Percentiles rank a stretch among this genome's conserved stretches.
phyloP scores from a whole-genome alignment of 2,113 vertebrate genomes.

The Atractosteus spatula region DNA sequence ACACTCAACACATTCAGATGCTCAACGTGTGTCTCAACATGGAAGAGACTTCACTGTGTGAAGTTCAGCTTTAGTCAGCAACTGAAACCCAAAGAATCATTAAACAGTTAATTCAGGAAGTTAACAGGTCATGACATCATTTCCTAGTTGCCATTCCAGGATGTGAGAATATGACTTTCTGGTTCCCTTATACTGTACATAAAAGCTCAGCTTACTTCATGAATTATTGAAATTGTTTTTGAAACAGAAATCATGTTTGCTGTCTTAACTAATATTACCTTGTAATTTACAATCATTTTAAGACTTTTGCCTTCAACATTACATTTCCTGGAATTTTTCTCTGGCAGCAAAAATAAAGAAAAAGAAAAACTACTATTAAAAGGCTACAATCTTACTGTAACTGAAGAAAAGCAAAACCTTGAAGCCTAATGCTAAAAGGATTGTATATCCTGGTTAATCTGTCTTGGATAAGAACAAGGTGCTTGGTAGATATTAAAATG shows the following conservation, averaged over 20 bases:
- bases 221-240: no score
- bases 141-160: conserved; percentile 60
- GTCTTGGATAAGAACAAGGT: no score
- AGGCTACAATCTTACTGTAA: no score
- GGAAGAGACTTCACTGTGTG: neutral
- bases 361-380: no score
- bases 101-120: conserved; percentile 72
- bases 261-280: no score
- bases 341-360: no score
- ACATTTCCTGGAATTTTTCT: no score
- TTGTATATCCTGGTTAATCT: neutral
- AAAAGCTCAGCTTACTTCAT: conserved; percentile 17
- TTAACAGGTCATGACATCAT: conserved; percentile 66
- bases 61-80: conserved; percentile 32
- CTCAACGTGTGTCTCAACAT: no score
- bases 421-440: neutral
- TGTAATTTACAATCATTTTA: no score
- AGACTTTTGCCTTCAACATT: no score
- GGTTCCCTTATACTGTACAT: conserved; percentile 37
- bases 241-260: no score
- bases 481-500: no score
- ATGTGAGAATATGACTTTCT: conserved; percentile 46
- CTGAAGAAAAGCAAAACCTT: neutral
- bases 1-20: neutral
- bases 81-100: conserved; percentile 35